A percentile compares a stretch with the other conserved stretches of the same genome.
Evolutionary conservation across 92 coral and sea anemone genomes (phyloP).

Genomic region (Zoanthus gigantus): DNA sequence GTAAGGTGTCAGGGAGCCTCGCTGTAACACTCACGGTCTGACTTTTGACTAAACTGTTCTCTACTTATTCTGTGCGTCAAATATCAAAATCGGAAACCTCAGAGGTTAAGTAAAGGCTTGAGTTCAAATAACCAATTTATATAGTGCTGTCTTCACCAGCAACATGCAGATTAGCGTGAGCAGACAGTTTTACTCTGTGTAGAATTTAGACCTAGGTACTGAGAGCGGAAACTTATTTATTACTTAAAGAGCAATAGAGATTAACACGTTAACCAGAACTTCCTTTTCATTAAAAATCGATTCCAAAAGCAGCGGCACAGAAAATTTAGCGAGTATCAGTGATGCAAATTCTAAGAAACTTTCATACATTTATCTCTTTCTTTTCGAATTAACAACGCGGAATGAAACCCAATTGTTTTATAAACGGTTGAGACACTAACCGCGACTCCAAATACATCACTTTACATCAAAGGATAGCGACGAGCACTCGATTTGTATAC

Average conservation of each 20-base stretch:
- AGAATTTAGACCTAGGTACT: constrained; percentile 8
- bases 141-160: background rate
- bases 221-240: constrained; percentile 64
- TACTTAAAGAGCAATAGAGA: constrained; percentile 72
- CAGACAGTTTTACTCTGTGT: constrained; percentile 9
- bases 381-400: background rate
- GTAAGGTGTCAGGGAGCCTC: background rate
- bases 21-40: background rate
- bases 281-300: constrained; percentile 54
- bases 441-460: constrained; percentile 5
- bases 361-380: background rate
- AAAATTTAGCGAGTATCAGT: background rate
- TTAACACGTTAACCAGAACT: constrained; percentile 76
- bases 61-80: background rate
- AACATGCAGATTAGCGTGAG: background rate
- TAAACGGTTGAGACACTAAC: constrained; percentile 15
- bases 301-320: constrained; percentile 12
- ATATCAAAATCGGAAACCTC: constrained; percentile 23
- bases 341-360: background rate
- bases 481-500: constrained; percentile 70
- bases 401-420: constrained; percentile 15
- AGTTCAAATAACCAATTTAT: background rate
- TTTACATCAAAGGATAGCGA: constrained; percentile 69
- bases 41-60: constrained; percentile 18
- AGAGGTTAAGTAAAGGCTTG: constrained; percentile 30